Base-by-base conservation (phyloP, 2,797 vertebrate species). In the Falco cherrug region DNA sequence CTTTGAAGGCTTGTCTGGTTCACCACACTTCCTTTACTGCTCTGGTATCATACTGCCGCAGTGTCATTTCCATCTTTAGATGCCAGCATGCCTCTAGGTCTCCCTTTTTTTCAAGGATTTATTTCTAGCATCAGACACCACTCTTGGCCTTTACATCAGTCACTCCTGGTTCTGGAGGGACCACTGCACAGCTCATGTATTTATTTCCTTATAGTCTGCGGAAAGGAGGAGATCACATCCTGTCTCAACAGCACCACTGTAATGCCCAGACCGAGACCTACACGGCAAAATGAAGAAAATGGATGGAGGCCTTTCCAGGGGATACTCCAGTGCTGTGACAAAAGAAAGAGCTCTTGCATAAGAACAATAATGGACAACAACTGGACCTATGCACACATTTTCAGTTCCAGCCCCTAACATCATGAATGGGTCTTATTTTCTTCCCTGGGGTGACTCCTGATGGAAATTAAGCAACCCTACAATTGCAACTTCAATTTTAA, bases 351-450 rank as follows among this genome's bases (percentile, higher is more conserved):
- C 50, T 61, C 26, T 61, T 56, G 31, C 16, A 13, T 48, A 59
- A 88, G 35, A 69, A 45, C 19, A 56, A 8, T 47, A 83, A 70
- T 4, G 14, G 53, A 57, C 47, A 78, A 33, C 9, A 51, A 37
- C 2, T 3, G 0, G 12, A 41, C 5, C 35, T 21, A 51, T 0
- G 16, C 3, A 64, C 28, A 45, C 5, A 29, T 47, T 76, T 67
- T 61, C 33, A 73, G 15, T 67, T 82, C 39, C 25, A 60, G 31
- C 7, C 35, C 9, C 33, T 76, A 69, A 50, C 39, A 26, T 78
- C 35, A 78, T 4, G 6, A 84, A 16, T 22, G 9, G 6, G 12
- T 59, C 59, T 70, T 59, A 19, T 47, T 87, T 93, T 76, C 41
- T 79, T 79, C 15, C 10, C 51, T 76, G 26, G 28, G 4, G 21